phyloP scores from a whole-genome alignment of 2,113 vertebrate genomes.

The Actenoides hombroni region DNA sequence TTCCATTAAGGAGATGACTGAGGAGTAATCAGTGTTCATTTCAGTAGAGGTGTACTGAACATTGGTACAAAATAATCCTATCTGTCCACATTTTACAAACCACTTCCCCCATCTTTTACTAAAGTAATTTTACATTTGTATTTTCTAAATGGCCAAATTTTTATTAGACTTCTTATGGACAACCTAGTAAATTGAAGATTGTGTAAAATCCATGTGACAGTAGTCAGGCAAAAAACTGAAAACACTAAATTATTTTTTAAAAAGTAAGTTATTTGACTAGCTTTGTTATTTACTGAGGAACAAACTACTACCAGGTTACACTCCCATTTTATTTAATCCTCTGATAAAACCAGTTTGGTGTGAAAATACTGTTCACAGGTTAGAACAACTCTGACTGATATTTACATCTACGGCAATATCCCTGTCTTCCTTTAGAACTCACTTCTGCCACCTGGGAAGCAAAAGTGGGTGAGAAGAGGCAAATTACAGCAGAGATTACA shows the following conservation, averaged over 20 bases:
- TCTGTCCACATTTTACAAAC: constrained; percentile 15
- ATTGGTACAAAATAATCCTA: constrained; percentile 1
- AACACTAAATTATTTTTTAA: background rate
- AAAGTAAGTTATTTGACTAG: background rate
- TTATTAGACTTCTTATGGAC: background rate
- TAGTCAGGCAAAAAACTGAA: background rate
- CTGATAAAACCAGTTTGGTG: background rate
- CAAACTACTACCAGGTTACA: background rate
- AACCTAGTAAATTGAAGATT: background rate
- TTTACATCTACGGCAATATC: background rate
- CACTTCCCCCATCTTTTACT: background rate
- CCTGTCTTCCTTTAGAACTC: background rate
- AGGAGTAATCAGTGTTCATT: background rate
- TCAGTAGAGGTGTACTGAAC: background rate
- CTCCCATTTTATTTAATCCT: background rate
- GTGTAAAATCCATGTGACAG: background rate
- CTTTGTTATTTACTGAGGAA: background rate
- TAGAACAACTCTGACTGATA: background rate
- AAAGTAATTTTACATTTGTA: background rate
- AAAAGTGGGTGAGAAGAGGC: background rate
- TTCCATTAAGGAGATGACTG: background rate
- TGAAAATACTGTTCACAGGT: background rate
- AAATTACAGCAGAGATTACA: background rate
- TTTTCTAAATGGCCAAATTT: constrained; percentile 21
- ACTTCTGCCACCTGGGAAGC: background rate